These are phyloP conservation scores for Odontomachus brunneus DNA, from an alignment of 1,140 invertebrate species.

Conservation along the genomic window DNA sequence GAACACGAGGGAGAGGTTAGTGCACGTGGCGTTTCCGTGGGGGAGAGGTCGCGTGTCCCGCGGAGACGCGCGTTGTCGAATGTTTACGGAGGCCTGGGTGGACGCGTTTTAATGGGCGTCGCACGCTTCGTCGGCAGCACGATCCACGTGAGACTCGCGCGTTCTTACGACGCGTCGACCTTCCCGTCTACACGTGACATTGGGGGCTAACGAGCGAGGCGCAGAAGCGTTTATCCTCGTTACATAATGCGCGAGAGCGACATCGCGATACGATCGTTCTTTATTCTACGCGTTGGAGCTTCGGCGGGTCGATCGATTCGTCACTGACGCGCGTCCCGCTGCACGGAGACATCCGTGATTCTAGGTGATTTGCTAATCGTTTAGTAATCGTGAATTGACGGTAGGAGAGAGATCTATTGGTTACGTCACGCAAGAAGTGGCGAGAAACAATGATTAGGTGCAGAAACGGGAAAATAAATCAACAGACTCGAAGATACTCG, in stretches of 20 bases:
- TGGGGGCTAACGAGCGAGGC: constrained; percentile 61
- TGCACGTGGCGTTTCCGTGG: no score
- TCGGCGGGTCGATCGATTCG: neutral
- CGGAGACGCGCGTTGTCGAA: no score
- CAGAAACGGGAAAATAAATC: no score
- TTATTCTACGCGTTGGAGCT: neutral
- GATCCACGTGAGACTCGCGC: constrained; percentile 58
- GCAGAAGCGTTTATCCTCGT: constrained; percentile 56
- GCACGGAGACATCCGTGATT: no score
- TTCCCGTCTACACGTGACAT: constrained; percentile 64
- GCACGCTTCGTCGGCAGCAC: constrained; percentile 38
- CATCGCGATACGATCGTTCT: constrained; percentile 5
- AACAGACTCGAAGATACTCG: no score
- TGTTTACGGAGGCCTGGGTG: neutral
- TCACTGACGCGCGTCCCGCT: neutral
- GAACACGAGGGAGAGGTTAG: no score
- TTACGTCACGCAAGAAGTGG: no score
- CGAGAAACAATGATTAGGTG: no score
- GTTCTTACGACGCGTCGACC: constrained; percentile 19
- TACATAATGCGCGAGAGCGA: constrained; percentile 62
- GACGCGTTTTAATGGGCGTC: constrained; percentile 41
- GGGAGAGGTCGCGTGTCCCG: no score
- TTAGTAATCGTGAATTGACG: no score
- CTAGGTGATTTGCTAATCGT: no score
- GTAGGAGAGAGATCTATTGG: no score